Conservation (phyloP, 2,888 invertebrate genomes). For the Drosophila tripunctata region DNA sequence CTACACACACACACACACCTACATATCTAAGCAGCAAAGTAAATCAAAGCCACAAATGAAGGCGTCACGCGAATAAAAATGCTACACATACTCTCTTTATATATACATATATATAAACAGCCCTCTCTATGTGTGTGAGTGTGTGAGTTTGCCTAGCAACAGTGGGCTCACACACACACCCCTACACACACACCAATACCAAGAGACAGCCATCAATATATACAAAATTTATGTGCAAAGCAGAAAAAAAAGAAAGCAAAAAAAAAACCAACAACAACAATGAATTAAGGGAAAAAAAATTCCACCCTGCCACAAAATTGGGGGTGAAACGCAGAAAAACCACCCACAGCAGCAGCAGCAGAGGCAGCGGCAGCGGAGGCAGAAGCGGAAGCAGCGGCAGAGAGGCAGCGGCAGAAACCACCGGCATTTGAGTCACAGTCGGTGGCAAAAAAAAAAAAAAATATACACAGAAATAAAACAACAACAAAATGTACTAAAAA, state of each 20-base stretch:
- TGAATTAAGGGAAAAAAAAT: slow-evolving; percentile 56
- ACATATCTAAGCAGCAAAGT: slow-evolving; percentile 45
- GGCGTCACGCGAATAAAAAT: slow-evolving; percentile 50
- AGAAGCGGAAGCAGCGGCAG: too few relatives aligned
- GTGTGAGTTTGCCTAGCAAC: slow-evolving; percentile 67
- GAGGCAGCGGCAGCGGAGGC: too few relatives aligned
- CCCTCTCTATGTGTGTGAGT: slow-evolving; percentile 17
- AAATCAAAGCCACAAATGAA: slow-evolving; percentile 63
- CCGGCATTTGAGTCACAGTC: slow-evolving; percentile 75
- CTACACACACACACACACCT: not conserved
- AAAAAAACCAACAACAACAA: slow-evolving; percentile 5
- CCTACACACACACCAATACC: slow-evolving; percentile 60
- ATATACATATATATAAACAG: too few relatives aligned
- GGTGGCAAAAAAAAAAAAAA: slow-evolving; percentile 23
- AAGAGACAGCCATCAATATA: slow-evolving; percentile 60
- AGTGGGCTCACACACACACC: slow-evolving; percentile 25
- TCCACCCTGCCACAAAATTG: slow-evolving; percentile 68
- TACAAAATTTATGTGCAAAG: slow-evolving; percentile 73
- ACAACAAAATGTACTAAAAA: slow-evolving; percentile 67
- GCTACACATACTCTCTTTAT: not conserved
- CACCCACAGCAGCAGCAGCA: too few relatives aligned
- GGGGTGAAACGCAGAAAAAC: slow-evolving; percentile 46
- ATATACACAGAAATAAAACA: slow-evolving; percentile 20
- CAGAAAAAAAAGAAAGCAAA: slow-evolving; percentile 15
- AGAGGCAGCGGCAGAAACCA: too few relatives aligned